Base-by-base conservation (phyloP, 2,888 invertebrate genomes). In the Drosophila demipolita region DNA sequence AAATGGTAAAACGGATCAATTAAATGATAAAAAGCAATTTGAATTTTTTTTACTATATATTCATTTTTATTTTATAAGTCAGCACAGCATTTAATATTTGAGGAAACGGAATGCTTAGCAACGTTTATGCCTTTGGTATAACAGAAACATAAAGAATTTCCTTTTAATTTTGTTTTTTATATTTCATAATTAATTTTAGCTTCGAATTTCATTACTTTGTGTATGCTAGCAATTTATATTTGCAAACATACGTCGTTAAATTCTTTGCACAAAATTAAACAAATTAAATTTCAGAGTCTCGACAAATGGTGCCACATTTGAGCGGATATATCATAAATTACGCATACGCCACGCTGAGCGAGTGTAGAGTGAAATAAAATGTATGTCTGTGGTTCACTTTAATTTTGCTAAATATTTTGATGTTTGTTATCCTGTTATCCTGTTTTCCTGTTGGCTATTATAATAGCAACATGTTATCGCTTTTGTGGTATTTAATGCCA, bases 381-480 rank as follows among this genome's bases (percentile, higher is more conserved):
- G 54, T 54, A 66, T 69, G 53, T 54, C 68, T 57, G 72, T 60
- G 60, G 77, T 65, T 52, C 35, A 55, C 60, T 80, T 73, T 76
- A 66, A 80, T 80, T 74, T 75, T 48, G 66, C 65, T 70, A 65
- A 33, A 57, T 57, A 74, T 58, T 72, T 83, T 77, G 58, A 67
- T 48, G 52, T 75, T 83, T 88, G 88, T 1, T n/a, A 40, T 40
- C n/a, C 42, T 49, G 4, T 83, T 80, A 87, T 75, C 63, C 84
- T 71, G 59, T 70, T 83, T 70, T 49, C 55, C 76, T 50, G 70
- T 49, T 76, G 69, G 75, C 72, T 65, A 71, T 59, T 83, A 71
- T 82, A 76, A 83, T 73, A 60, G 66, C 68, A 33, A n/a, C 54
- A 64, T 53, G 57, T 62, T 23, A 42, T 57, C 8, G 49, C 49